phyloP scores from a whole-genome alignment of 2,113 vertebrate species.

The Anthoscopus minutus region DNA sequence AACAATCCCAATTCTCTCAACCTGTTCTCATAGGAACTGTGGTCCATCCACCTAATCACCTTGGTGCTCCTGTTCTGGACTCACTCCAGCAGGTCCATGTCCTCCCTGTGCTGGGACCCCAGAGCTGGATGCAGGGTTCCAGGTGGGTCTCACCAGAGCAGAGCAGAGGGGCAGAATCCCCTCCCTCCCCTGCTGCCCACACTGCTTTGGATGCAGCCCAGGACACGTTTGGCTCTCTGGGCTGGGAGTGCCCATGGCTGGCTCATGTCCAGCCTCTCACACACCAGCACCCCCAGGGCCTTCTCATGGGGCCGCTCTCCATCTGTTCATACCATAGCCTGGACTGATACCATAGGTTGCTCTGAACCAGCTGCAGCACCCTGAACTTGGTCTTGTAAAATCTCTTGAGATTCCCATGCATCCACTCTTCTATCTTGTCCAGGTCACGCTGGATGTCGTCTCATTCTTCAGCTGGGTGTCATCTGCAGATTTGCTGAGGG shows the following conservation, averaged over 20 bases:
- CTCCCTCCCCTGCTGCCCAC: background rate
- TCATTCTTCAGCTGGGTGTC: background rate
- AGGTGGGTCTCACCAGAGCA: background rate
- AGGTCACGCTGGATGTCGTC: background rate
- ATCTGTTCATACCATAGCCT: background rate
- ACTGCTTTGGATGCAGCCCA: background rate
- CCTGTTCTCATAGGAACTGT: background rate
- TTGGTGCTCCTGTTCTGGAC: background rate
- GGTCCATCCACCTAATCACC: background rate
- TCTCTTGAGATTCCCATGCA: background rate
- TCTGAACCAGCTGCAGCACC: background rate
- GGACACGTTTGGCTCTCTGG: background rate
- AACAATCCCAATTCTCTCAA: background rate
- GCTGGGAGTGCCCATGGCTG: background rate
- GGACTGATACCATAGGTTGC: fast-evolving
- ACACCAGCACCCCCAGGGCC: fast-evolving
- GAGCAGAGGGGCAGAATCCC: background rate
- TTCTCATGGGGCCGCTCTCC: background rate
- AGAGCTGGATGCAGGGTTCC: background rate
- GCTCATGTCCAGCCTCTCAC: background rate
- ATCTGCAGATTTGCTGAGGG: background rate
- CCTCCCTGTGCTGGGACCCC: no score
- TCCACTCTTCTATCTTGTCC: background rate
- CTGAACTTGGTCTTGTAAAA: background rate
- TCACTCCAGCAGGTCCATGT: fast-evolving